These are phyloP conservation scores for Laupala kohalensis DNA, from an alignment of 1,140 invertebrate genomes.

Conservation along the genomic window DNA sequence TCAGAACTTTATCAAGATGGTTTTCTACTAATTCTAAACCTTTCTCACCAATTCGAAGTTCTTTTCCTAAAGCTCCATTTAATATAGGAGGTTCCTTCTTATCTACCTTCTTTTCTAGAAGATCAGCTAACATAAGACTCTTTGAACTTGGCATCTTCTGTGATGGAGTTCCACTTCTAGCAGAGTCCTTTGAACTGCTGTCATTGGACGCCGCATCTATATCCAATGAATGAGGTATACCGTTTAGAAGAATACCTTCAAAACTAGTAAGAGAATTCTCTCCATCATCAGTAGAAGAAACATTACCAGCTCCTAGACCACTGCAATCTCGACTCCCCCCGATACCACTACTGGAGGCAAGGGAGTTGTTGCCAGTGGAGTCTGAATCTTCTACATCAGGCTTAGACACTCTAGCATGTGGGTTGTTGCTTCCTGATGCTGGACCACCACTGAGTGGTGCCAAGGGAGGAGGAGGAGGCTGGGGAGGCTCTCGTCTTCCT, in stretches of 20 bases:
- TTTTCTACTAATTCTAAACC: constrained; percentile 47
- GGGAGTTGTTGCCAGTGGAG: constrained; percentile 37
- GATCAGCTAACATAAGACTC: constrained; percentile 47
- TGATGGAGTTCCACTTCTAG: constrained; percentile 23
- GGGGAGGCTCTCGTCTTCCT: constrained; percentile 21
- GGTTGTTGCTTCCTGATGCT: constrained; percentile 7
- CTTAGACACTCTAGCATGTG: neutral
- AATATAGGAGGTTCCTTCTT: constrained; percentile 37
- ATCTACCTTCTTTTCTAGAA: constrained; percentile 50
- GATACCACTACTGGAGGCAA: constrained; percentile 34
- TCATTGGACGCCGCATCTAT: constrained; percentile 30
- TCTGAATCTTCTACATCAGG: constrained; percentile 36
- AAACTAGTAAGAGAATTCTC: constrained; percentile 49
- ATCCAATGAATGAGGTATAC: constrained; percentile 36
- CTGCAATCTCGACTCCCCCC: constrained; percentile 21
- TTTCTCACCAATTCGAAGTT: constrained; percentile 43
- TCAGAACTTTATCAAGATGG: constrained; percentile 39
- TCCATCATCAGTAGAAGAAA: constrained; percentile 35
- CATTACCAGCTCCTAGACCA: constrained; percentile 13
- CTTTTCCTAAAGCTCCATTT: constrained; percentile 43
- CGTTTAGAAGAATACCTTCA: constrained; percentile 45
- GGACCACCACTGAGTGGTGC: constrained; percentile 28
- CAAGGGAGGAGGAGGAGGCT: constrained; percentile 28
- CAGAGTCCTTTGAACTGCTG: constrained; percentile 15
- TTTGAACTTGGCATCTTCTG: constrained; percentile 30